Conservation (phyloP, 2,113 vertebrate genomes). For the Daubentonia madagascariensis region DNA sequence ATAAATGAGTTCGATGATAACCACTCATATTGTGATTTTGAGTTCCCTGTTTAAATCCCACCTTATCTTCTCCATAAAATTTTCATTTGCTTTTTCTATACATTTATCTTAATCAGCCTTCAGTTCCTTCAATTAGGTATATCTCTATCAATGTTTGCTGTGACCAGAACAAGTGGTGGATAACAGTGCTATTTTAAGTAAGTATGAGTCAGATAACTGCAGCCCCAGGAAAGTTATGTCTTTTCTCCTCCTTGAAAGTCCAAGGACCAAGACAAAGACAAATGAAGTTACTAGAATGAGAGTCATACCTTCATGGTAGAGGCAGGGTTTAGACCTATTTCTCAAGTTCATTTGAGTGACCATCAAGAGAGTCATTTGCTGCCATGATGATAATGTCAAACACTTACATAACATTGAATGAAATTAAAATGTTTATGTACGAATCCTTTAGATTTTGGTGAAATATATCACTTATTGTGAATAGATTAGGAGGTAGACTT, state of each 20-base stretch:
- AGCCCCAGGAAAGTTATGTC: not conserved
- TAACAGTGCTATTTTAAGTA: constrained; percentile 62
- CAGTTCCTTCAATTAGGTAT: constrained; percentile 39
- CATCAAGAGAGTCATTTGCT: not conserved
- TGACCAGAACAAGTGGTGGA: constrained; percentile 35
- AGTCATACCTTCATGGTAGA: not conserved
- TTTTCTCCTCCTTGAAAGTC: constrained; percentile 22
- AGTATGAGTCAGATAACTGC: constrained; percentile 31
- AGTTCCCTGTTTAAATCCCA: constrained; percentile 15
- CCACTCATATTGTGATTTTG: constrained; percentile 28
- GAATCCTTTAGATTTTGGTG: not conserved
- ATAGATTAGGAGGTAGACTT: not conserved
- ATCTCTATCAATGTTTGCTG: constrained; percentile 51
- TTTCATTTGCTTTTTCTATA: constrained; percentile 58
- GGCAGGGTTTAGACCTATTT: not conserved
- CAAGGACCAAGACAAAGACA: constrained; percentile 48
- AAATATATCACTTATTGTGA: not conserved
- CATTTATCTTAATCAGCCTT: constrained; percentile 68
- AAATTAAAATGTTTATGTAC: not conserved
- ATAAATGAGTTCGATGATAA: constrained; percentile 26
- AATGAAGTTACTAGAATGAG: not conserved
- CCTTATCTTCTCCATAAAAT: constrained; percentile 42
- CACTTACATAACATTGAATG: not conserved
- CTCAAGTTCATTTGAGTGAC: not conserved
- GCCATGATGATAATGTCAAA: not conserved